phyloP scores from a whole-genome alignment of 1,140 invertebrate genomes.

The Caenorhabditis tropicalis region DNA sequence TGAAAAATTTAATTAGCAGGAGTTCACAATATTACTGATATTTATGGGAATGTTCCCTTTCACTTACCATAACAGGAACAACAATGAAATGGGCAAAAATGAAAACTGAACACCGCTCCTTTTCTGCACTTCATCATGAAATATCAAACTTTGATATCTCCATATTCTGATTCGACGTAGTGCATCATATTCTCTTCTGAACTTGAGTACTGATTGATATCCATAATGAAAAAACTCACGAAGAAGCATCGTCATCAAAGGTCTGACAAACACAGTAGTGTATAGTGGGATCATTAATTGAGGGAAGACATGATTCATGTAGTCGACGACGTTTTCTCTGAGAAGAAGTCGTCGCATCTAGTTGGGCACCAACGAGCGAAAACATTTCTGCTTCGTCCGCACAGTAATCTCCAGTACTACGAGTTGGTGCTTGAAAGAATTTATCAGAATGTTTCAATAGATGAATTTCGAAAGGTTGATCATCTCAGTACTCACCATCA shows the following conservation, averaged over 20 bases:
- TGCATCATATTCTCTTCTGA: slow-evolving; percentile 24
- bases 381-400: slow-evolving; percentile 17
- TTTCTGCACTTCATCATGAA: slow-evolving; percentile 18
- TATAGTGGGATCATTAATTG: not conserved
- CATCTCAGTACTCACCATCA: not conserved
- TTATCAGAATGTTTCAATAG: no score
- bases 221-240: not conserved
- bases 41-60: not conserved
- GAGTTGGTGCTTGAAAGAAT: not conserved
- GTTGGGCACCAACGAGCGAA: slow-evolving; percentile 7
- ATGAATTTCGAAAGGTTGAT: not conserved
- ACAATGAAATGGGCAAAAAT: not conserved
- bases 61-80: not conserved
- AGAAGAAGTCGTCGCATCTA: slow-evolving; percentile 13
- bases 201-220: not conserved
- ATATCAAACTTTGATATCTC: slow-evolving; percentile 28
- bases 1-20: no score
- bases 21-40: no score
- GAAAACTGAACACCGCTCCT: no score
- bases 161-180: not conserved
- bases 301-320: slow-evolving; percentile 35
- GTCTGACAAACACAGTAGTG: slow-evolving; percentile 33
- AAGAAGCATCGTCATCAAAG: slow-evolving; percentile 4
- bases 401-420: slow-evolving; percentile 30
- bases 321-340: slow-evolving; percentile 5